These are phyloP conservation scores for Diploscapter pachys DNA, from an alignment of 1,140 invertebrate species.

Conservation along the genomic window DNA sequence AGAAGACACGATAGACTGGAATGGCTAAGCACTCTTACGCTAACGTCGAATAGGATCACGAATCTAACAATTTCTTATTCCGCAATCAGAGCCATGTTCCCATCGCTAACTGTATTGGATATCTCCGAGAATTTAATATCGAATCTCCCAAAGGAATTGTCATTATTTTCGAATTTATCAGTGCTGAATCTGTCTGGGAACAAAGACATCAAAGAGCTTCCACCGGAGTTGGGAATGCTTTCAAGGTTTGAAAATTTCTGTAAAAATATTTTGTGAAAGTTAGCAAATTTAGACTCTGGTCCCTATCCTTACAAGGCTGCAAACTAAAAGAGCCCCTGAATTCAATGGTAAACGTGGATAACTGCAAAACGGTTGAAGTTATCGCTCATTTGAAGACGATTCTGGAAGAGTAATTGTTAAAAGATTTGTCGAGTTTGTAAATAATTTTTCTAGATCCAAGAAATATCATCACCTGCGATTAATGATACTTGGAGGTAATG, in stretches of 20 bases:
- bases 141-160: constrained; percentile 77
- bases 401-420: constrained; percentile 61
- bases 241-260: constrained; percentile 59
- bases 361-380: constrained; percentile 92
- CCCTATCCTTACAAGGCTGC: constrained; percentile 86
- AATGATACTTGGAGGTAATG: constrained; percentile 92
- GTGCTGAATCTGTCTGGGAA: constrained; percentile 91
- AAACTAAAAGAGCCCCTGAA: constrained; percentile 77
- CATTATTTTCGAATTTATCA: constrained; percentile 80
- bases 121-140: constrained; percentile 80
- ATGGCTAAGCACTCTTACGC: constrained; percentile 74
- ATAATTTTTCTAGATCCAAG: constrained; percentile 70
- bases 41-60: constrained; percentile 79
- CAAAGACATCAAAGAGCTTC: constrained; percentile 77
- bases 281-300: constrained; percentile 74
- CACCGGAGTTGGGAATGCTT: constrained; percentile 87
- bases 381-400: constrained; percentile 83
- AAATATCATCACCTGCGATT: constrained; percentile 92
- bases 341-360: constrained; percentile 85
- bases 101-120: constrained; percentile 88
- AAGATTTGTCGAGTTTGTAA: background rate
- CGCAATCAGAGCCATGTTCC: constrained; percentile 73
- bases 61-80: constrained; percentile 41
- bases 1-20: constrained; percentile 74
- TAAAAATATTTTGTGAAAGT: too few species aligned